These are phyloP conservation scores for Spodoptera littoralis DNA, from an alignment of 2,888 invertebrate species.

Conservation along the genomic window DNA sequence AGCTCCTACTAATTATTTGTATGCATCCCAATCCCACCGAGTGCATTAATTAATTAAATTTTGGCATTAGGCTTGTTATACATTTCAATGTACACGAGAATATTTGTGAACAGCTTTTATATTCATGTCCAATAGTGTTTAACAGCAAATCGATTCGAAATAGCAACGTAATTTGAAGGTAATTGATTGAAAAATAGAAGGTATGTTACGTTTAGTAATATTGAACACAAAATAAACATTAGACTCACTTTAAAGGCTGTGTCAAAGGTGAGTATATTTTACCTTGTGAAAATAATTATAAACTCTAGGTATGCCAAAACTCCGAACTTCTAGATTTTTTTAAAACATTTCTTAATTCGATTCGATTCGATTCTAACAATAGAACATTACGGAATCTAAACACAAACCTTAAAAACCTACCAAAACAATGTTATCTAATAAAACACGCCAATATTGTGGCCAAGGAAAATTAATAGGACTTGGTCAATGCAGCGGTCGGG, in stretches of 20 bases:
- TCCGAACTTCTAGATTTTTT: too few relatives aligned
- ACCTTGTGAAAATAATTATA: too few relatives aligned
- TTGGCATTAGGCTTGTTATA: constrained; percentile 15
- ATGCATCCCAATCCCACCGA: constrained; percentile 23
- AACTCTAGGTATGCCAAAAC: too few relatives aligned
- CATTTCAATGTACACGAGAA: constrained; percentile 4
- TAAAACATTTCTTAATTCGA: too few relatives aligned
- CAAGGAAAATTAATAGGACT: constrained; percentile 34
- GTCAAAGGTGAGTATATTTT: too few relatives aligned
- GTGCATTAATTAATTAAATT: constrained; percentile 40
- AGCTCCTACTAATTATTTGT: constrained; percentile 39
- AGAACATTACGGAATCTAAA: background rate
- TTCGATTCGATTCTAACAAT: too few relatives aligned
- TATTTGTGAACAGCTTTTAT: background rate
- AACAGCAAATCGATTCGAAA: too few relatives aligned
- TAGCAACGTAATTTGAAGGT: too few relatives aligned
- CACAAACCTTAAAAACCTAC: constrained; percentile 8
- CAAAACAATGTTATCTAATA: background rate
- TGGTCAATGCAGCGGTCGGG: constrained; percentile 29
- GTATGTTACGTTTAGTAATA: too few relatives aligned
- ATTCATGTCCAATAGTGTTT: background rate
- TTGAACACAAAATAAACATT: too few relatives aligned
- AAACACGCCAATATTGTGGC: constrained; percentile 14
- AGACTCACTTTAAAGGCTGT: too few relatives aligned
- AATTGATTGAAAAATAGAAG: too few relatives aligned